phyloP scores from a whole-genome alignment of 2,888 invertebrate genomes.

The Acanthacorydalis orientalis region DNA sequence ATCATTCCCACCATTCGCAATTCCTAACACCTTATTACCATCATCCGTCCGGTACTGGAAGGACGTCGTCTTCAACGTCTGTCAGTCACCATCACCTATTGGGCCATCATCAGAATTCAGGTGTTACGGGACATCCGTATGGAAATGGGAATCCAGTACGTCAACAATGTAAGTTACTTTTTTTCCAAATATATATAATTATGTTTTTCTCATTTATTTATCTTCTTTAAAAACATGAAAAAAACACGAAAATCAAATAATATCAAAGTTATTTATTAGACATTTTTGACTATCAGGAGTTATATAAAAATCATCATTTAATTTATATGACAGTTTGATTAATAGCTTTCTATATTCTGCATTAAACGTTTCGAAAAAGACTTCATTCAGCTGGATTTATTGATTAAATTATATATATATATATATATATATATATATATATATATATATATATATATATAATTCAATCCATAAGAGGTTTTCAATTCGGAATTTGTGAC shows the following conservation, averaged over 20 bases:
- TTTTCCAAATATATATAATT: too few relatives aligned
- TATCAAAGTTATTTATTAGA: background rate
- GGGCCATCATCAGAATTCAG: conserved; percentile 14
- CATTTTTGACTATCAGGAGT: background rate
- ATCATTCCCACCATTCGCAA: conserved; percentile 25
- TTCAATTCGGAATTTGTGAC: too few relatives aligned
- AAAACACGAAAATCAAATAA: background rate
- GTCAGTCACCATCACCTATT: background rate
- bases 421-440: background rate
- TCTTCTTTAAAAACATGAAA: too few relatives aligned
- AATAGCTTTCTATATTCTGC: background rate
- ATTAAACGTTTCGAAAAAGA: background rate
- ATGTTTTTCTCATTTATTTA: too few relatives aligned
- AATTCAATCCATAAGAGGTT: too few relatives aligned
- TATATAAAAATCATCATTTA: background rate
- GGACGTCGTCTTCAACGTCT: conserved; percentile 10
- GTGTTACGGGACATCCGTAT: conserved; percentile 8
- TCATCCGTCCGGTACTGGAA: conserved; percentile 26
- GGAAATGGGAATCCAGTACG: conserved; percentile 7
- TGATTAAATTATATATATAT: background rate
- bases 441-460: too few relatives aligned
- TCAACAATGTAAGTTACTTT: conserved; percentile 21
- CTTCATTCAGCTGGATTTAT: background rate
- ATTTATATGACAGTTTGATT: background rate
- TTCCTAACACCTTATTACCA: conserved; percentile 53